Evolutionary conservation across 1,140 invertebrate species (phyloP).

Genomic region (Orussus abietinus): DNA sequence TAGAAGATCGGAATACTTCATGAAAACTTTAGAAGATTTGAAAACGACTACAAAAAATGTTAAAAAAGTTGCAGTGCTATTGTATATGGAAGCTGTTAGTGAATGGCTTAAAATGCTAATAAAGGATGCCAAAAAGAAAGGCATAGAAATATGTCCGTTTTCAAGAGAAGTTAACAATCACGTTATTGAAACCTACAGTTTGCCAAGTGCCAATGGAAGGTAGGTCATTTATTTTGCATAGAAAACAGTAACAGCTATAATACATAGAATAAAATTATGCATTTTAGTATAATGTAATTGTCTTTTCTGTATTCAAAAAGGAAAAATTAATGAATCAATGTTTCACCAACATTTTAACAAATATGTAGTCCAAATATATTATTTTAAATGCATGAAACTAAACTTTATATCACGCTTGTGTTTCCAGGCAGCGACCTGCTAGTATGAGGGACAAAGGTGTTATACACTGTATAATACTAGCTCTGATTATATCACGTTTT

Average conservation of each 20-base stretch:
- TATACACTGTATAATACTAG: conserved; percentile 50
- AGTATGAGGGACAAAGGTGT: conserved; percentile 51
- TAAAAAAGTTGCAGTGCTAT: conserved; percentile 39
- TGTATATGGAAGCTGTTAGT: conserved; percentile 47
- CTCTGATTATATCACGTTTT: conserved; percentile 42
- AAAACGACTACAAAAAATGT: conserved; percentile 21
- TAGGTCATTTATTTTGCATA: conserved; percentile 22
- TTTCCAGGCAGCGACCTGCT: conserved; percentile 47
- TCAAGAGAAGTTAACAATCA: conserved; percentile 36
- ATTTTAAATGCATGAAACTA: too few species aligned
- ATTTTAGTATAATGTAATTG: too few species aligned
- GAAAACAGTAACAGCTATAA: not conserved
- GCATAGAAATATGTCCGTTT: conserved; percentile 29
- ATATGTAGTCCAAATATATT: too few species aligned
- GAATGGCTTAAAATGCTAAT: conserved; percentile 42
- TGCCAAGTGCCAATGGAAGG: conserved; percentile 38
- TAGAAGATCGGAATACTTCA: conserved; percentile 31
- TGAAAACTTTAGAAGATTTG: conserved; percentile 18
- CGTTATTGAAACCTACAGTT: conserved; percentile 47
- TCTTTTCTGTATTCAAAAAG: too few species aligned
- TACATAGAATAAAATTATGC: not conserved
- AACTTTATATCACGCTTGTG: too few species aligned
- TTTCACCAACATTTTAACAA: too few species aligned
- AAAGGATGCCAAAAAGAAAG: conserved; percentile 41
- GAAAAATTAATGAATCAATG: too few species aligned